Evolutionary conservation across 2,797 vertebrate genomes (phyloP).

Genomic region (Cephalopachus bancanus): DNA sequence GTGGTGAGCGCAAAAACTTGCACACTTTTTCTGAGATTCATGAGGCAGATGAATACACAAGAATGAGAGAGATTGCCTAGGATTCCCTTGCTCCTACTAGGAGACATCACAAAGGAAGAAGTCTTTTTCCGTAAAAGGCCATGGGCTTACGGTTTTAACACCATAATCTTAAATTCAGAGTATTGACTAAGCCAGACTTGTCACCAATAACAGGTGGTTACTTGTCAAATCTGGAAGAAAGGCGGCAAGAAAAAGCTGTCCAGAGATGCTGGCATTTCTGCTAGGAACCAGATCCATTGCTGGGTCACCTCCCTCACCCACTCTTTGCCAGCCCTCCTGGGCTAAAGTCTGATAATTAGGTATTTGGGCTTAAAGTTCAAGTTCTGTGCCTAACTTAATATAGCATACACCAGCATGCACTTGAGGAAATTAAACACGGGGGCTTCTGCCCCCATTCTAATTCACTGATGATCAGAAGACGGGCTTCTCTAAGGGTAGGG

Average conservation of each 20-base stretch:
- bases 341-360: background rate
- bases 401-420: background rate
- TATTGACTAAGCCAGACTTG: background rate
- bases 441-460: background rate
- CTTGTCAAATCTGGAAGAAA: background rate
- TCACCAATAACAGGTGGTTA: background rate
- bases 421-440: background rate
- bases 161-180: background rate
- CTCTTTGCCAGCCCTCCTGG: background rate
- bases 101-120: background rate
- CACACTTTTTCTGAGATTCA: background rate
- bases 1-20: background rate
- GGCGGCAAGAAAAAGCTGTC: background rate
- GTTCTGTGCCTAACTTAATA: background rate
- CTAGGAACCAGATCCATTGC: background rate
- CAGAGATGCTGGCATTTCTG: background rate
- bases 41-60: background rate
- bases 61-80: background rate
- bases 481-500: background rate
- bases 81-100: background rate
- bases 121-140: background rate
- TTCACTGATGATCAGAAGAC: background rate
- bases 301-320: background rate
- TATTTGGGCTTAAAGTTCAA: background rate
- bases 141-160: background rate